Conservation (phyloP, 2,113 vertebrate species). For the Smithornis capensis region DNA sequence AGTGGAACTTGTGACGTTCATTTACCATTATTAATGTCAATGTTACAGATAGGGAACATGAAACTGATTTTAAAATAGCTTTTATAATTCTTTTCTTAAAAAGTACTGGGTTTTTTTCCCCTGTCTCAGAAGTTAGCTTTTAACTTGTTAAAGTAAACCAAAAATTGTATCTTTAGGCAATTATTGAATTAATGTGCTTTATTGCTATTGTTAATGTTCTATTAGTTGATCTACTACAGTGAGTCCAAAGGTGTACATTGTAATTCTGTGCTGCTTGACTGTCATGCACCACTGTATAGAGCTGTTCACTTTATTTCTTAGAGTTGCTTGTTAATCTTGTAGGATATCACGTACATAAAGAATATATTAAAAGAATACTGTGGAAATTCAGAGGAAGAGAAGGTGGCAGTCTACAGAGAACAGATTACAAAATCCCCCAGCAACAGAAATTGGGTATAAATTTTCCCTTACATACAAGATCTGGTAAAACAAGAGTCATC, state of each 20-base stretch:
- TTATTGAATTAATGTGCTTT: not conserved
- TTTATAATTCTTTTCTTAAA: not conserved
- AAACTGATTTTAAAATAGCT: not conserved
- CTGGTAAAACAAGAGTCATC: not conserved
- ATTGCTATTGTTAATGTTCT: rapidly evolving
- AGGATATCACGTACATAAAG: not conserved
- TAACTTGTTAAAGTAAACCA: not conserved
- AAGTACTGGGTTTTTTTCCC: not conserved
- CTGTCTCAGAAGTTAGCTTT: not conserved
- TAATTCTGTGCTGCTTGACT: not conserved
- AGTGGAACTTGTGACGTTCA: not conserved
- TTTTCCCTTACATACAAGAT: not conserved
- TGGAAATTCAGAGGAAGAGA: not conserved
- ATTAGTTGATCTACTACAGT: not conserved
- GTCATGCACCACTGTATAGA: not conserved
- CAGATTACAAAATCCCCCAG: rapidly evolving
- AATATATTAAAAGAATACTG: not conserved
- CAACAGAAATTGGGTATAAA: not conserved
- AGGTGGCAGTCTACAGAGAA: not conserved
- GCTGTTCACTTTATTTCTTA: not conserved
- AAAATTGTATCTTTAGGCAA: not conserved
- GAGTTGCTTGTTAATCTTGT: not conserved
- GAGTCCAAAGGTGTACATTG: not conserved
- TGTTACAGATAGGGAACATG: not conserved
- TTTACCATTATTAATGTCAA: not conserved